phyloP scores from a whole-genome alignment of 1,140 invertebrate genomes.

The Chrysoperla carnea region DNA sequence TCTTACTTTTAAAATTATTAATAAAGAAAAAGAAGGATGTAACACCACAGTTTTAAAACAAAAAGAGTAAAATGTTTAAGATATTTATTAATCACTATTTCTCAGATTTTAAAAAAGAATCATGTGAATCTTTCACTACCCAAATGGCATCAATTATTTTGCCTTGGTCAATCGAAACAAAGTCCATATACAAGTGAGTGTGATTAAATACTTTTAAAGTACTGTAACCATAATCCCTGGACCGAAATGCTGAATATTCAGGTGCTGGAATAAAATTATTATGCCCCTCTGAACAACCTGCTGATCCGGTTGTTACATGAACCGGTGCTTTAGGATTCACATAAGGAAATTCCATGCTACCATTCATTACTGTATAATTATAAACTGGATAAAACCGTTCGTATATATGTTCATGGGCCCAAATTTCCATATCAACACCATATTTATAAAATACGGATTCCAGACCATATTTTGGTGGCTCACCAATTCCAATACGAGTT shows the following conservation, averaged over 20 bases:
- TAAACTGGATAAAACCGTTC: conserved; percentile 60
- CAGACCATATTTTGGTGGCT: conserved; percentile 32
- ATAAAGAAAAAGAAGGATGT: no score
- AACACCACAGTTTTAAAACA: no score
- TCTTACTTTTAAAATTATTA: no score
- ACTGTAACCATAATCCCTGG: conserved; percentile 61
- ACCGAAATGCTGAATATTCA: conserved; percentile 50
- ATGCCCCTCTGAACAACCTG: conserved; percentile 31
- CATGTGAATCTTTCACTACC: no score
- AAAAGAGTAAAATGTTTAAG: no score
- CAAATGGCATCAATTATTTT: no score
- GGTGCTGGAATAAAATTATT: conserved; percentile 24
- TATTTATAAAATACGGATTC: conserved; percentile 52
- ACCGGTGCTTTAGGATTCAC: conserved; percentile 55
- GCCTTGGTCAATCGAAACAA: no score
- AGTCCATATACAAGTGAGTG: conserved; percentile 34
- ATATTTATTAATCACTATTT: no score
- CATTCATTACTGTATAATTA: conserved; percentile 43
- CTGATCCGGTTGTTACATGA: conserved; percentile 59
- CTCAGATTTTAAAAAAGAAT: no score
- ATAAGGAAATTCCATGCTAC: conserved; percentile 39
- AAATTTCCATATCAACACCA: conserved; percentile 56
- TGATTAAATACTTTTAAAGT: conserved; percentile 41
- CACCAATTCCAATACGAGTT: conserved; percentile 33
- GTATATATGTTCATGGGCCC: conserved; percentile 68